Evolutionary conservation across 1,140 invertebrate genomes (phyloP), one percentile per base, ranked within the genome.

Genomic region (Ephestia elutella): DNA sequence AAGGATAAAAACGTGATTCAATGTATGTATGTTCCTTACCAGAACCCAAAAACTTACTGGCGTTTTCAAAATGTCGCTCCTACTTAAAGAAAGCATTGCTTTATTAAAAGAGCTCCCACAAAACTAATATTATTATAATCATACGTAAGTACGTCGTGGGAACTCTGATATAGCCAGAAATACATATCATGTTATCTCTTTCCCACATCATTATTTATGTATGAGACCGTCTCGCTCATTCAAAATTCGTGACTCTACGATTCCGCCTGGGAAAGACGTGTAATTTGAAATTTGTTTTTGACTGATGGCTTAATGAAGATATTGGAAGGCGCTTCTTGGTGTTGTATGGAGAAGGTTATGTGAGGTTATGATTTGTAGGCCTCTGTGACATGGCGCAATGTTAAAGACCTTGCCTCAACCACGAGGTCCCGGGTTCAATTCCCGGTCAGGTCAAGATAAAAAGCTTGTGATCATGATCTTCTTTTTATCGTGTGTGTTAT

Each of bases 281-380:
- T 53, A 53, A 53, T 53, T 53, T 53, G 18, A 20, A 21, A 20
- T 53, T 53, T 53, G n/a, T 53, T 25, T 53, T 53, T 25, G 50
- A 53, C 10, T 25, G 18, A 53, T 53, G 21, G 18, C 13, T 21
- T 53, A 53, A 53, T 53, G 38, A 44, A 44, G 38, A 44, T 44
- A 44, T 44, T 44, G 38, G 32, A 10, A 35, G 38, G n/a, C 9
- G 30, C 30, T 15, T 3, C 38, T 38, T 10, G 11, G 11, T 11
- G 11, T 44, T 44, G 2, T 44, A 44, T 44, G 15, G n/a, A 44
- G 13, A 44, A 44, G 0, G 7, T 44, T 44, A 35, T 35, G n/a
- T n/a, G n/a, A n/a, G n/a, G n/a, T n/a, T n/a, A n/a, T n/a, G n/a
- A n/a, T n/a, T n/a, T n/a, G n/a, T n/a, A n/a, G n/a, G n/a, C n/a